Evolutionary conservation across 2,113 vertebrate species (phyloP).

Genomic region (Emydura subglobosa): DNA sequence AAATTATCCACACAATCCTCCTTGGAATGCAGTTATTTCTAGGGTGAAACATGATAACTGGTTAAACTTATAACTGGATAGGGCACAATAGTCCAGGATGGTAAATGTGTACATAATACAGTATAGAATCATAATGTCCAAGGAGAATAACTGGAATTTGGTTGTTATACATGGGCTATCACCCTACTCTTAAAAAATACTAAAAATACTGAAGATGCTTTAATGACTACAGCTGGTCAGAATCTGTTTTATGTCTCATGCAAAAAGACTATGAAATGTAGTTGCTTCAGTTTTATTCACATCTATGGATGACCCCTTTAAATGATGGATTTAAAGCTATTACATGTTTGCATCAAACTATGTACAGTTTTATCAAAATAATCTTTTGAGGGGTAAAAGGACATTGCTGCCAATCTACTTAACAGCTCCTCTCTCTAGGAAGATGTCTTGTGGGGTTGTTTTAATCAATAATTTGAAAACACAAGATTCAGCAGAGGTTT

Average conservation of each 20-base stretch:
- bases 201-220: background rate
- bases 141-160: background rate
- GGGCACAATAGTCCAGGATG: background rate
- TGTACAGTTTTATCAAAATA: background rate
- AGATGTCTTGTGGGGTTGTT: background rate
- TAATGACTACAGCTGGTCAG: no score
- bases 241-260: no score
- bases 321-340: background rate
- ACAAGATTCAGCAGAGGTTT: fast-evolving
- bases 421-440: background rate
- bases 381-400: background rate
- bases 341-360: background rate
- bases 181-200: constrained; percentile 27
- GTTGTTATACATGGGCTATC: background rate
- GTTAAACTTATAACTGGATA: background rate
- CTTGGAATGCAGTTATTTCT: background rate
- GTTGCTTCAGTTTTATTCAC: no score
- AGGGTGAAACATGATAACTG: background rate
- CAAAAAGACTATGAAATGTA: no score
- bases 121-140: background rate
- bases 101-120: background rate
- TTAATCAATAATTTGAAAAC: background rate
- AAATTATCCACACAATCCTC: background rate
- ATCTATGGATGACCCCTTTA: background rate
- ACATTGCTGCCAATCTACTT: background rate